A percentile compares a stretch with the other conserved stretches of the same genome.
Conservation (phyloP, 1,140 invertebrate species). For the Euglossa dilemma region DNA sequence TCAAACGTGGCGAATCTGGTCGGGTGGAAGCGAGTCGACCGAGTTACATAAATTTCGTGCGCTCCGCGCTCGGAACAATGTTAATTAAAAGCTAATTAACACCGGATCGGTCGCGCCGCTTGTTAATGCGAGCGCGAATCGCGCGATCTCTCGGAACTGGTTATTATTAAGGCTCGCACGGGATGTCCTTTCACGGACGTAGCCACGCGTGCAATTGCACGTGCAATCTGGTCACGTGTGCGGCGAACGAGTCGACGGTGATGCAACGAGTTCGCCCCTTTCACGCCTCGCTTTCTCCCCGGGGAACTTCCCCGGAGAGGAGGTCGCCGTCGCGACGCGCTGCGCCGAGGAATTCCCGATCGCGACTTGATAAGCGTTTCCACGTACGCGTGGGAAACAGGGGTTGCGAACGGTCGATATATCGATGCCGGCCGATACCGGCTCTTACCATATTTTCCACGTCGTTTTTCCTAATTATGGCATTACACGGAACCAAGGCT, state of each 20-base stretch:
- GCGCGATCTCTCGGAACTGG: neutral
- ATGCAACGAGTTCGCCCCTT: neutral
- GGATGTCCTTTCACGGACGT: neutral
- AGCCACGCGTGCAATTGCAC: conserved; percentile 1
- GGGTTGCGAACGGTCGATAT: too few species aligned
- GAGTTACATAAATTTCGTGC: conserved; percentile 27
- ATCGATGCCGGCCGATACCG: too few species aligned
- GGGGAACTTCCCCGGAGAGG: too few species aligned
- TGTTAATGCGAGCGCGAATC: conserved; percentile 36
- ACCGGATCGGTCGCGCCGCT: conserved; percentile 17
- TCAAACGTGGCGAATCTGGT: neutral
- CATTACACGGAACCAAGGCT: too few species aligned
- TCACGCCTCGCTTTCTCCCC: neutral
- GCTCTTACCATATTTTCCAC: too few species aligned
- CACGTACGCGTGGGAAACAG: too few species aligned
- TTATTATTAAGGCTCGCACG: conserved; percentile 2
- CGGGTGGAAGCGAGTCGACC: conserved; percentile 6
- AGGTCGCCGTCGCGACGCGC: too few species aligned
- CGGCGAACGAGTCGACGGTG: neutral
- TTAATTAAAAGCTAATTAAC: conserved; percentile 52
- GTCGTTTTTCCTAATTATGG: too few species aligned
- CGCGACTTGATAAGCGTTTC: neutral
- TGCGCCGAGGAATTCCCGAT: neutral
- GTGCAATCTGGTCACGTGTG: conserved; percentile 7
- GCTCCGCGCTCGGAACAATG: neutral